Evolutionary conservation across 2,797 vertebrate species (phyloP), one percentile per base, ranked within the genome.

Genomic region (Rhadinocentrus ornatus): DNA sequence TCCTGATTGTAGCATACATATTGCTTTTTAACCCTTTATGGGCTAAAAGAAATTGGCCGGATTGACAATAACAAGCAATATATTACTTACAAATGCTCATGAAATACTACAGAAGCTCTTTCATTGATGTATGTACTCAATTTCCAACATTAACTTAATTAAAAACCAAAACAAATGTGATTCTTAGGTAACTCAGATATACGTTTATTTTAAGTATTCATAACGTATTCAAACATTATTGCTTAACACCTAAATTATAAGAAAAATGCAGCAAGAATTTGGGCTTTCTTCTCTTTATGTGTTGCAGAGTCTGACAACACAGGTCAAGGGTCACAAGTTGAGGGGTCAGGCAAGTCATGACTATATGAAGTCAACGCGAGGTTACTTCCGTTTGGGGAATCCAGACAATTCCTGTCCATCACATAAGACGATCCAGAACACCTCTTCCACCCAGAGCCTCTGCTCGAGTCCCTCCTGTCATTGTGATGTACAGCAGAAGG

Each of bases 1-100:
- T 83, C 89, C 92, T 94, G 93, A 95, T 93, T 92, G 92, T 93
- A 93, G 94, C 94, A 90, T 89, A 81, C 59, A 93, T 91, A 94
- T 97, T 83, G 71, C 77, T 82, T 83, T 81, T 96, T 84, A 96
- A 96, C 95, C 93, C 94, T 94, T 94, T 66, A 70, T 46, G 32
- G 26, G 48, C 56, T 8, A 15, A 46, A 57, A 55, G 66, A 66
- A 62, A 44, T 77, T 75, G 55, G 26, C 29, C 22, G n/a, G 37
- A 18, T 55, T 60, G 20, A 24, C 22, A 68, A 46, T 41, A 75
- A 72, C 55, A 68, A 57, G 34, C 1, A 0, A 66, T 75, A 48
- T 34, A 18, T 73, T 77, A 9, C 34, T 13, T 32, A 15, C 35
- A 54, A 10, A 20, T 46, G 3, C 26, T 58, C 55, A 31, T 29